Base-by-base conservation (phyloP, 2,797 vertebrate genomes). In the Neosilurus mollespiculum region DNA sequence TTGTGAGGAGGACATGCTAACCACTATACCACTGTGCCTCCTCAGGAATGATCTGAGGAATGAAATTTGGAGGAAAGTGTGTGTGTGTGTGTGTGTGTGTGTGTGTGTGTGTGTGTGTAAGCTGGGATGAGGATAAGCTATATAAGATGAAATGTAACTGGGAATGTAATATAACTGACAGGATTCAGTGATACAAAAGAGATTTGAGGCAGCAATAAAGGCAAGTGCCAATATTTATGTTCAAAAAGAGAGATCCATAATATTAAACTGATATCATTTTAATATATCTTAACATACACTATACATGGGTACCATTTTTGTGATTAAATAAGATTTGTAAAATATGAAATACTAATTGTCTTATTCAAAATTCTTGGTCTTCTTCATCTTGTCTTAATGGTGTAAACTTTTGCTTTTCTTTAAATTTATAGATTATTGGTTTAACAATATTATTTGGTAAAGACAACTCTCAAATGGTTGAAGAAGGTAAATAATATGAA, bases 151-250 rank as follows among this genome's bases (percentile, higher is more conserved):
- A 73, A n/a, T 75, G 30, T 75, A 58, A 20, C 72, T 20, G 53
- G 59, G 54, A 59, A 59, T 9, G 9, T 59, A 76, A 76, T 58
- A 34, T 75, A 75, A 75, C 16, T 76, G 54, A 37, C 73, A 76
- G 26, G 30, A 62, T 43, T 77, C 20, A 43, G 22, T 9, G 12
- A 77, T 43, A n/a, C 30, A 61, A 43, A 77, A 43, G 73, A 77
- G 11, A 76, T 7, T 34, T 16, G 18, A 76, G 18, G 72, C 24
- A 34, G 72, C 72, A 75, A 58, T 37, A 58, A 76, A 76, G 7
- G 7, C 11, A n/a, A 37, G 58, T 62, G 75, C 12, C 37, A 49
- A 77, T 61, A 49, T 77, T 43, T 62, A 77, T 24, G n/a, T 62
- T 43, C 12, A 77, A 14, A 62, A 49, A 78, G 22, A 24, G 22